Evolutionary conservation across 1,140 invertebrate species (phyloP), one percentile per base, ranked within the genome.

Genomic region (Euura lappo): DNA sequence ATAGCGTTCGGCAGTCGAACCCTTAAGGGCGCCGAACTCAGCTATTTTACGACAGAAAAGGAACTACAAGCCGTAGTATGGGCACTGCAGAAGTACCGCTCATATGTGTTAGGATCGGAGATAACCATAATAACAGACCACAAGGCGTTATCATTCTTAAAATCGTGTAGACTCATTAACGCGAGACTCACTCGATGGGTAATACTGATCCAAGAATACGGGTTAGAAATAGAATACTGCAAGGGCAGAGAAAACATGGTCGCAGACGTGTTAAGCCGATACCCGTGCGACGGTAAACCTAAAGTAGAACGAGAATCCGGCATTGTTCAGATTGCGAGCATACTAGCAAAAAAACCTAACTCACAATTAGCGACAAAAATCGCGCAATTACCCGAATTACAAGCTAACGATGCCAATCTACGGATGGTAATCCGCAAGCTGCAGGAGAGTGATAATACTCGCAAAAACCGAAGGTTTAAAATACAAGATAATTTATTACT

Each of bases 61-160:
- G 86, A 89, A 79, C 80, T 77, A 11, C 71, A 87, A n/a, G 85
- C 81, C 0, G 75, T 89, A 7, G 79, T 87, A 11, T 88, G 79
- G 79, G 80, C 82, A 3, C 71, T 85, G 67, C 75, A 85, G 70
- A 81, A 85, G 47, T 88, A 88, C 71, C 71, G 80, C 47, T 71
- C 73, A 3, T 89, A 84, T 77, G 11, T 87, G 5, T 11, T 67
- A 28, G 28, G 28, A 28, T 28, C 28, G 28, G 28, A 28, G 28
- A 28, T 28, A 28, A 28, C 28, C 28, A 28, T 28, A 0, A 28
- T 28, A 28, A 28, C 28, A 28, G 28, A 28, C 28, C 28, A 28
- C 28, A 28, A 28, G 28, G 28, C 28, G 28, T 28, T 28, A 28
- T 28, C 28, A 28, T 28, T 28, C 28, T 28, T 74, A 4, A 71